Evolutionary conservation across 64 coral and sea anemone genomes (phyloP).

Genomic region (Hydrozoanthus tunicans): DNA sequence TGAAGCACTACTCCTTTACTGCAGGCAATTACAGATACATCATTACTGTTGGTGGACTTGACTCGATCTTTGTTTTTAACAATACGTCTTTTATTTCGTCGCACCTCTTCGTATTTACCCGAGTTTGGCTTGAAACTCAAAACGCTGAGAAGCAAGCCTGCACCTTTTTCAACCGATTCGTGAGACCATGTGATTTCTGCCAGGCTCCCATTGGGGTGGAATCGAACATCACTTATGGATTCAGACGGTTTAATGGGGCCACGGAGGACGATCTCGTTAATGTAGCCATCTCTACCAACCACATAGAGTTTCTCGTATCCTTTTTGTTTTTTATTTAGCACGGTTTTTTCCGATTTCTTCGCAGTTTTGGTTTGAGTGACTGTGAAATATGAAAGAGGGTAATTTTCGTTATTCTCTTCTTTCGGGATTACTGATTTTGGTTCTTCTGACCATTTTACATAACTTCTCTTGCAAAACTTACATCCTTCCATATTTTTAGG

Average conservation of each 20-base stretch:
- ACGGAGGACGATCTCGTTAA: constrained; percentile 13
- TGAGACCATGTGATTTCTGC: constrained; percentile 33
- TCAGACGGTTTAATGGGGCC: neutral
- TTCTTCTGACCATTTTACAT: neutral
- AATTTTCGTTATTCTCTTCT: neutral
- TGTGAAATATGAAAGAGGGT: neutral
- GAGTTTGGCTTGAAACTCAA: constrained; percentile 12
- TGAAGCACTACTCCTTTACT: constrained; percentile 3
- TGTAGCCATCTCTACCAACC: constrained; percentile 18
- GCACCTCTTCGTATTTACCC: constrained; percentile 30
- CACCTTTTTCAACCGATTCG: neutral
- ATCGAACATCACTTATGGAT: neutral
- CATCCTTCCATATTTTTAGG: neutral
- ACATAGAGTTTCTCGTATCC: constrained; percentile 17
- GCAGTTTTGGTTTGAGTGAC: neutral
- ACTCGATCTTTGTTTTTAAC: neutral
- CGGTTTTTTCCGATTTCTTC: neutral
- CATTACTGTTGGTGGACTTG: neutral
- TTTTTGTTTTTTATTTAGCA: neutral
- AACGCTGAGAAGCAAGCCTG: constrained; percentile 5
- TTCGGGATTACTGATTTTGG: neutral
- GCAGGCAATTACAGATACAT: constrained; percentile 24
- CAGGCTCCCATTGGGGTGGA: constrained; percentile 21
- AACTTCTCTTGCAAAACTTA: constrained; percentile 10
- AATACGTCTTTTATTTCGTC: neutral